Conservation (phyloP, 2,888 invertebrate genomes). For the Tanypteryx hageni region DNA sequence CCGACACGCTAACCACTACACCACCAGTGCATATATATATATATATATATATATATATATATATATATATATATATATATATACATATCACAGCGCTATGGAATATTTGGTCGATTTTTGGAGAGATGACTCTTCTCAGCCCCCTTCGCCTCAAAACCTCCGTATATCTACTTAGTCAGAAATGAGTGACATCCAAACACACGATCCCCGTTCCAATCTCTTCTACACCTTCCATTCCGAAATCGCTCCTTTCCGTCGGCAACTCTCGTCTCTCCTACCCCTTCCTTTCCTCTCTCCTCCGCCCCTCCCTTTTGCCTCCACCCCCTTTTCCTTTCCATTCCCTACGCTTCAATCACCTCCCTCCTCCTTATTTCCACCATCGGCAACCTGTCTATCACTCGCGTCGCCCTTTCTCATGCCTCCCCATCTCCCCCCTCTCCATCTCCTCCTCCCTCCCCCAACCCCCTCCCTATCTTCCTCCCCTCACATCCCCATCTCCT, state of each 20-base stretch:
- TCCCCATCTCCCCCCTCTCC: neutral
- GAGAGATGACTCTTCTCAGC: neutral
- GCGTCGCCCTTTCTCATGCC: neutral
- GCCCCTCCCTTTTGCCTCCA: too few relatives aligned
- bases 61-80: too few relatives aligned
- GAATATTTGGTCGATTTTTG: neutral
- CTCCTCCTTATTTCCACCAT: neutral
- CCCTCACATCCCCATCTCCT: neutral
- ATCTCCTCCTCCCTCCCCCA: neutral
- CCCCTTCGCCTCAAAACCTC: neutral
- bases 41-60: too few relatives aligned
- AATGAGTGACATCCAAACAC: neutral
- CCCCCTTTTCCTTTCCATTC: too few relatives aligned
- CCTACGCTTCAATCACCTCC: too few relatives aligned
- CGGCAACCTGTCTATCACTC: neutral
- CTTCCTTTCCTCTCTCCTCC: too few relatives aligned
- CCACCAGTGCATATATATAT: too few relatives aligned
- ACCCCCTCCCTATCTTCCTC: neutral
- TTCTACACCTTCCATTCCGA: too few relatives aligned
- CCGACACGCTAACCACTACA: too few relatives aligned
- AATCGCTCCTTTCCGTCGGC: too few relatives aligned
- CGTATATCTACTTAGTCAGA: neutral
- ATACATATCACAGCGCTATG: too few relatives aligned
- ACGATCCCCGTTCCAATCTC: neutral
- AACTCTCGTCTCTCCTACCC: too few relatives aligned